A percentile compares a stretch with the other conserved stretches of the same genome.
Evolutionary conservation across 2,888 invertebrate species (phyloP).

Genomic region (Thalpophila matura): DNA sequence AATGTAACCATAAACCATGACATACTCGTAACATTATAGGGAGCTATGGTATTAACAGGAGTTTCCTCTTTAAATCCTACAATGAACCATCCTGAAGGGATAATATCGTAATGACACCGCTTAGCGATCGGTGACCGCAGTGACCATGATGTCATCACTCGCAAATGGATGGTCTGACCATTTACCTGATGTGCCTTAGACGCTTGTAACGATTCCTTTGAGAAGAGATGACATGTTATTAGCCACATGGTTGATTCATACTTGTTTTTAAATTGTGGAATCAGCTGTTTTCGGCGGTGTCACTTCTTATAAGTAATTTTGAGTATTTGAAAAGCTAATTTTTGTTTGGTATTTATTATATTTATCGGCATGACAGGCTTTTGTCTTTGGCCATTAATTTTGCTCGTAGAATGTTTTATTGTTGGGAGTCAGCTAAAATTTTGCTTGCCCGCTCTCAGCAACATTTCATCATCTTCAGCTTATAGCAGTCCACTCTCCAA

Average conservation of each 20-base stretch:
- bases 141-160: conserved; percentile 42
- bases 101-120: conserved; percentile 26
- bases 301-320: conserved; percentile 12
- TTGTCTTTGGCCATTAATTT: not conserved
- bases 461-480: too few species aligned
- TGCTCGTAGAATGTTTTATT: not conserved
- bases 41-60: not conserved
- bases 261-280: conserved; percentile 23
- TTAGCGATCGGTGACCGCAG: conserved; percentile 46
- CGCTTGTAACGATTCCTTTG: conserved; percentile 29
- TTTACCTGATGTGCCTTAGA: conserved; percentile 42
- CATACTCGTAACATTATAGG: conserved; percentile 15
- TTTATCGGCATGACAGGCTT: conserved; percentile 22
- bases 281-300: conserved; percentile 28
- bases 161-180: conserved; percentile 21
- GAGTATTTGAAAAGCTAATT: not conserved
- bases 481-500: too few species aligned
- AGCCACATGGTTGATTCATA: conserved; percentile 33
- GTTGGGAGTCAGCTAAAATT: not conserved
- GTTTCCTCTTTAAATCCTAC: conserved; percentile 31
- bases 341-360: conserved; percentile 2
- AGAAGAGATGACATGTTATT: conserved; percentile 26
- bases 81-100: conserved; percentile 34
- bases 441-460: too few species aligned
- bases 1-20: not conserved